Conservation (phyloP, 2,888 invertebrate species). For the Aphodius sticticus region DNA sequence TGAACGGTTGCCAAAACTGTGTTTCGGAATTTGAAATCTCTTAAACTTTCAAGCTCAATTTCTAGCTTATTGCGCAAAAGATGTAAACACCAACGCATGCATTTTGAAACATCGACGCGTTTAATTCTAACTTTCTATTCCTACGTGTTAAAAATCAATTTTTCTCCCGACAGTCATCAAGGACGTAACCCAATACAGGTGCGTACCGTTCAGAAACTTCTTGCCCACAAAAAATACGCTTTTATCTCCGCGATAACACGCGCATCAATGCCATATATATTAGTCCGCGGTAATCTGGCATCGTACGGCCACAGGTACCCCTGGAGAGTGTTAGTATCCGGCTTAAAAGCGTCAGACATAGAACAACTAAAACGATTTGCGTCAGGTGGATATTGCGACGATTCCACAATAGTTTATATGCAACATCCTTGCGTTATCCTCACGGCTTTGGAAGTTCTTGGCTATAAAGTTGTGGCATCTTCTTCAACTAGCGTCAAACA, state of each 20-base stretch:
- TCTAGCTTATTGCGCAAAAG: not conserved
- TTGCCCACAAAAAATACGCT: not conserved
- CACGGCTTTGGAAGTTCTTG: constrained; percentile 86
- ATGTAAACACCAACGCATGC: not conserved
- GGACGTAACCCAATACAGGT: constrained; percentile 22
- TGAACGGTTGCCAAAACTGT: not conserved
- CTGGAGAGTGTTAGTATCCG: constrained; percentile 87
- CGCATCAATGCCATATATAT: constrained; percentile 82
- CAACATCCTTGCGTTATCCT: constrained; percentile 89
- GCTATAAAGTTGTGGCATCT: constrained; percentile 88
- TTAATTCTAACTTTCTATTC: not conserved
- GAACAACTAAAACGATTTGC: constrained; percentile 84
- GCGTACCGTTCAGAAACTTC: constrained; percentile 15
- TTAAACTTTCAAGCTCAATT: not conserved
- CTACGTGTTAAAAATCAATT: not conserved
- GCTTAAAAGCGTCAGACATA: constrained; percentile 84
- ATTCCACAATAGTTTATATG: constrained; percentile 84
- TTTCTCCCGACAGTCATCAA: constrained; percentile 17
- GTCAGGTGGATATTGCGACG: constrained; percentile 84
- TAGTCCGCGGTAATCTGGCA: constrained; percentile 88
- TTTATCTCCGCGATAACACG: constrained; percentile 22
- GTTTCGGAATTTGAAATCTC: not conserved
- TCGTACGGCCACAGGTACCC: constrained; percentile 87
- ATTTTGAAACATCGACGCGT: not conserved
- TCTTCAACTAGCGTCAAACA: constrained; percentile 87